These are phyloP conservation scores for Mesoclemmys tuberculata DNA, from an alignment of 2,113 vertebrate species.

Conservation along the genomic window DNA sequence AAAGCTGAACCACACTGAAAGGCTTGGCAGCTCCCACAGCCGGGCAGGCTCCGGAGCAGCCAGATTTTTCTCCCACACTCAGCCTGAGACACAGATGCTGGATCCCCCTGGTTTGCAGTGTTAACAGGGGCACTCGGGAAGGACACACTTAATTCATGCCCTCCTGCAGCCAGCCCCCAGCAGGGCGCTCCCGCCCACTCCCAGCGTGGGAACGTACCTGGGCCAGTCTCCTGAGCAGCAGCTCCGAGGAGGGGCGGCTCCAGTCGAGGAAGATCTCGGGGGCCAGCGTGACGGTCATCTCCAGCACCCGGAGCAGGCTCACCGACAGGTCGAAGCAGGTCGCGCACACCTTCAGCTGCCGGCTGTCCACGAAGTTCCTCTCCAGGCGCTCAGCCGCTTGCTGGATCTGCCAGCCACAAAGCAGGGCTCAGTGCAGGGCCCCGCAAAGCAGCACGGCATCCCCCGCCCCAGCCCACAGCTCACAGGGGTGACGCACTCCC, in stretches of 20 bases:
- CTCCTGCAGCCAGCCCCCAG: too few relatives aligned
- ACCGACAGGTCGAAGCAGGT: constrained; percentile 99
- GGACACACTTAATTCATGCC: too few relatives aligned
- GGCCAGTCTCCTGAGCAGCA: constrained; percentile 92
- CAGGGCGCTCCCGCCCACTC: not conserved
- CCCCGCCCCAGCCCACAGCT: not conserved
- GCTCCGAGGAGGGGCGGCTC: constrained; percentile 91
- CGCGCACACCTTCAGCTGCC: constrained; percentile 97
- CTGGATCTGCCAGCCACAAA: constrained; percentile 86
- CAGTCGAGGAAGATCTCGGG: constrained; percentile 96
- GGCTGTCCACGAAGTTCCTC: constrained; percentile 96
- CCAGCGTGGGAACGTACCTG: constrained; percentile 79
- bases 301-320: constrained; percentile 94
- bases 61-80: not conserved
- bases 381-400: constrained; percentile 97
- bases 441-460: not conserved
- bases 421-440: not conserved
- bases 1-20: not conserved
- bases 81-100: not conserved
- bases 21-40: not conserved
- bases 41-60: too few relatives aligned
- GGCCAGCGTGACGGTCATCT: constrained; percentile 95
- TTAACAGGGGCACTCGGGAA: too few relatives aligned
- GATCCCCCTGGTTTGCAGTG: not conserved
- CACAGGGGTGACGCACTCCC: too few relatives aligned